Evolutionary conservation across 2,888 invertebrate species (phyloP), one percentile per base, ranked within the genome.

Genomic region (Agrotis clavis): DNA sequence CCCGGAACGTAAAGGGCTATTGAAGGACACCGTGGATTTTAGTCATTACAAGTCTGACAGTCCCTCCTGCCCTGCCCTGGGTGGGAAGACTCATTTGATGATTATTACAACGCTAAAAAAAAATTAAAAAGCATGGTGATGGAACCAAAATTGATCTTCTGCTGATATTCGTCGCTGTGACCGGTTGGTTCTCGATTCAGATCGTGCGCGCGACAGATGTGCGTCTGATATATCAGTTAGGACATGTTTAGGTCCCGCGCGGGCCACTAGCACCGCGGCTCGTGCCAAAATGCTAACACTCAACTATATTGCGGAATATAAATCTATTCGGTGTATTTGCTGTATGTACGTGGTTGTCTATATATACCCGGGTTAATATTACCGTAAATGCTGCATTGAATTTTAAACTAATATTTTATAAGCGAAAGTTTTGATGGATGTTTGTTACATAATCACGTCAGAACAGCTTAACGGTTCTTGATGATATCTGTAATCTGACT

Each of bases 121-220:
- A n/a, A n/a, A n/a, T n/a, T n/a, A n/a, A n/a, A 11, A 2, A 25
- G 19, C n/a, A 35, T 3, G 18, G 4, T 1, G 0, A 4, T 16
- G 51, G 4, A 59, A 41, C 13, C 13, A 41, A 60, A 30, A 2
- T 77, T 13, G 30, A 6, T 35, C 73, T 82, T 78, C 73, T 82
- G 35, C 16, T 2, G 3, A 11, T 21, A 47, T 9, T 19, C 51
- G n/a, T 25, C 9, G n/a, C 7, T 18, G 45, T 69, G 7, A 14
- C 30, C 76, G 80, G 84, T 87, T 75, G 83, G 75, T 79, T 85
- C 84, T 54, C 72, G 82, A 89, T 90, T 88, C 90, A 90, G 92
- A 90, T 84, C 93, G 84, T 86, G 89, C 85, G 77, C 85, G 91
- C 90, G 89, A 87, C 94, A 94, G 91, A 92, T 94, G 94, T 90